A percentile compares a stretch with the other conserved stretches of the same genome.
These are phyloP conservation scores for Apus apus DNA, from an alignment of 2,113 vertebrate species.

Conservation along the genomic window DNA sequence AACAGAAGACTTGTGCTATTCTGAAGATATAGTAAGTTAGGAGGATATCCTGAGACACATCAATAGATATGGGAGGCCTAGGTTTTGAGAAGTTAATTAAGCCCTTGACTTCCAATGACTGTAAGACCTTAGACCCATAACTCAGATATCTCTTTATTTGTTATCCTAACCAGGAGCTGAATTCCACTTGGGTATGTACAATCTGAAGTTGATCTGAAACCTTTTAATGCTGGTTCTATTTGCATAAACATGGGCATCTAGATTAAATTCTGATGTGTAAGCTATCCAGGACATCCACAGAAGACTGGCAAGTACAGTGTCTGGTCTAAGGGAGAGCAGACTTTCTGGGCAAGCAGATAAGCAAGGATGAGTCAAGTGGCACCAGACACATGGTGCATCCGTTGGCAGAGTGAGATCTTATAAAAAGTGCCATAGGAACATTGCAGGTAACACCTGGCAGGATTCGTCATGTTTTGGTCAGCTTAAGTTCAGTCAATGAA, in stretches of 20 bases:
- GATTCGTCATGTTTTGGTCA: neutral
- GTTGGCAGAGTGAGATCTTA: neutral
- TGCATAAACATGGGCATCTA: neutral
- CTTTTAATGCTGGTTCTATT: rapidly evolving
- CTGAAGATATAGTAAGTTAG: neutral
- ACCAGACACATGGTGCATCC: neutral
- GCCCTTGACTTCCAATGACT: neutral
- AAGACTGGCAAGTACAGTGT: neutral
- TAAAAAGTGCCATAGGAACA: neutral
- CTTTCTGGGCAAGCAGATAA: neutral
- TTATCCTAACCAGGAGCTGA: neutral
- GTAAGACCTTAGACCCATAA: neutral
- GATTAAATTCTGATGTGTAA: neutral
- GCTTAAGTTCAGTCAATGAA: neutral
- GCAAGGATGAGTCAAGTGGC: neutral
- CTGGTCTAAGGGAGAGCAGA: neutral
- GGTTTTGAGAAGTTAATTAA: neutral
- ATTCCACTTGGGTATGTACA: neutral
- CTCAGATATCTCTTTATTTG: neutral
- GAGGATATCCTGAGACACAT: neutral
- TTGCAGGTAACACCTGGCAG: neutral
- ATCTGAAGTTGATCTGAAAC: neutral
- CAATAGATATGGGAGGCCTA: neutral
- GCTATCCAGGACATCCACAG: neutral
- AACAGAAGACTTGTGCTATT: neutral